Conservation (phyloP, 2,888 invertebrate species). For the Leptinotarsa haldemani region DNA sequence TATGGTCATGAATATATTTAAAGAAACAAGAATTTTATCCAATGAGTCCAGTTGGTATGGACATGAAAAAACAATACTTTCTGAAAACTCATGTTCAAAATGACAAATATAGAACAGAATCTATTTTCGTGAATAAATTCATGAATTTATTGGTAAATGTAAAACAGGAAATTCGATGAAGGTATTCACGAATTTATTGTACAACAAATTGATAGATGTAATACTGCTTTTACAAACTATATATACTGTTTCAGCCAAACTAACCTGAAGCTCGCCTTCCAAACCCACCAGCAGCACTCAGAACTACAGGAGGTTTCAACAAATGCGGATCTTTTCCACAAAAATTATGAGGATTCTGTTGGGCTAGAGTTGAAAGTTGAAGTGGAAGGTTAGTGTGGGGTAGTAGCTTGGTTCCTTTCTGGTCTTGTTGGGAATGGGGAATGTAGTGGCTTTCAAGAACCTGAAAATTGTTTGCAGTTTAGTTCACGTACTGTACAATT, state of each 20-base stretch:
- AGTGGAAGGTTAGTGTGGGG: slow-evolving; percentile 87
- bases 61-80: too few species aligned
- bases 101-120: too few species aligned
- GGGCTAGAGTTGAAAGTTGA: slow-evolving; percentile 84
- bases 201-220: too few species aligned
- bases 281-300: slow-evolving; percentile 86
- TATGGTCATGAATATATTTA: too few species aligned
- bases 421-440: slow-evolving; percentile 59
- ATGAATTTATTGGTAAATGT: too few species aligned
- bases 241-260: neutral
- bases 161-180: too few species aligned
- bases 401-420: slow-evolving; percentile 66
- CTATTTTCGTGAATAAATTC: too few species aligned
- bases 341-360: slow-evolving; percentile 86
- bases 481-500: neutral
- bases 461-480: slow-evolving; percentile 48
- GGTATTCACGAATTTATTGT: too few species aligned
- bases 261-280: slow-evolving; percentile 85
- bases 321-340: slow-evolving; percentile 94
- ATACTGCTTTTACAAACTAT: too few species aligned
- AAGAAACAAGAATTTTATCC: too few species aligned
- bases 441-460: slow-evolving; percentile 69
- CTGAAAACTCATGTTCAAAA: too few species aligned
- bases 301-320: slow-evolving; percentile 90
- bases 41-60: too few species aligned